Percentiles rank a stretch among this genome's conserved stretches.
Conservation (phyloP, 2,113 vertebrate genomes). For the Phalacrocorax carbo region DNA sequence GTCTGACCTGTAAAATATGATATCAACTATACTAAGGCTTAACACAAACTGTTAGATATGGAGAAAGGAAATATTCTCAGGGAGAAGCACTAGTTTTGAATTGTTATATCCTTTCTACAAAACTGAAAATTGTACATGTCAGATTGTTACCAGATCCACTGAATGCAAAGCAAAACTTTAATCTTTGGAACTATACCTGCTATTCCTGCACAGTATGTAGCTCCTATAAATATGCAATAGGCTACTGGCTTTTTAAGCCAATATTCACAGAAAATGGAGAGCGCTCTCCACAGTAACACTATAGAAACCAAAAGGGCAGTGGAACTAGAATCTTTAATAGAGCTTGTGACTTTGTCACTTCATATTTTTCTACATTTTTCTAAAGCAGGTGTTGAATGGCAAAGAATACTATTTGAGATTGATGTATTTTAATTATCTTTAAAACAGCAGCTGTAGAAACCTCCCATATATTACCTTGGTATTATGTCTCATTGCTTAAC, state of each 20-base stretch:
- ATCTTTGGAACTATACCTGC: background rate
- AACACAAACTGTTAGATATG: background rate
- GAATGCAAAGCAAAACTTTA: background rate
- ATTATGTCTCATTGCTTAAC: background rate
- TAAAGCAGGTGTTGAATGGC: background rate
- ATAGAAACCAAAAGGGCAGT: background rate
- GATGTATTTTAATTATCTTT: slow-evolving; percentile 12
- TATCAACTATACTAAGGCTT: background rate
- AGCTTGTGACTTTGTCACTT: background rate
- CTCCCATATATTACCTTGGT: background rate
- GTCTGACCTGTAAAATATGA: background rate
- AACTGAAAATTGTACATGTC: background rate
- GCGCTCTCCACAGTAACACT: background rate
- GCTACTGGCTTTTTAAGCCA: background rate
- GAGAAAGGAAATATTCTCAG: background rate
- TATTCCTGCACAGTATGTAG: background rate
- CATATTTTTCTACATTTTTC: background rate
- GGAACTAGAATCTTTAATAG: background rate
- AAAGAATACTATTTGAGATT: background rate
- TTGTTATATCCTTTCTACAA: background rate
- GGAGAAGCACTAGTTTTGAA: background rate
- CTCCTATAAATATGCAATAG: background rate
- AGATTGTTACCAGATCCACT: background rate
- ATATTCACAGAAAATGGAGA: background rate
- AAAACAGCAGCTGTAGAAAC: slow-evolving; percentile 1